Base-by-base conservation (phyloP, 2,113 vertebrate species). In the Megaceryle maxima region DNA sequence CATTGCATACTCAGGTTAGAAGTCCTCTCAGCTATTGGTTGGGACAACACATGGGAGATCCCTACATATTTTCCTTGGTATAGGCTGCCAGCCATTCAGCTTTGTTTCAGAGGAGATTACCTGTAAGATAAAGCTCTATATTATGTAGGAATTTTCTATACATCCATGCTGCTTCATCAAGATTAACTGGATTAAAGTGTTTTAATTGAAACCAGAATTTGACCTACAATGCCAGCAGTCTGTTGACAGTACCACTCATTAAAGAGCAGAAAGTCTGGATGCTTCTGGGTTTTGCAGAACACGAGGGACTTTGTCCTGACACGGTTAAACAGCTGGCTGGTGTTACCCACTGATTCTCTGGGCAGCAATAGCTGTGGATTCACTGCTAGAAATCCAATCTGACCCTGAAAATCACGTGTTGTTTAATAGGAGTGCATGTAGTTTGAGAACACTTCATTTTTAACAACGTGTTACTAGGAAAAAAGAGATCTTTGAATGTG, bases 51-150 rank as follows among this genome's bases (percentile, higher is more conserved):
- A 46, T 5, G 25, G 73, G 56, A 88, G 15, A 73, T 73, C 24
- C 28, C 39, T 75, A 44, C 53, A 11, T 77, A 56, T 79, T 91
- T 70, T 72, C 35, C 73, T 70, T 9, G 1, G 6, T 53, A 51
- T 57, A 84, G n/a, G 29, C 76, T 87, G 76, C 48, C 83, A 92
- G 62, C 64, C 29, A 69, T 88, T 90, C 86, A 94, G 35, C 41
- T 92, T 78, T 95, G 57, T 94, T 95, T 95, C 82, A 87, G 59
- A 76, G 48, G 60, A 87, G 85, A 79, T 83, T 67, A 56, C n/a
- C 63, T 51, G 29, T 64, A 77, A 93, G 44, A 73, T 82, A 92
- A 88, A 88, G 20, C 78, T 78, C 69, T 87, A 12, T 88, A 46
- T 22, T 69, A 28, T 67, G 33, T n/a, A 57, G 76, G 63, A 79